Evolutionary conservation across 1,140 invertebrate species (phyloP).

Genomic region (Episyrphus balteatus): DNA sequence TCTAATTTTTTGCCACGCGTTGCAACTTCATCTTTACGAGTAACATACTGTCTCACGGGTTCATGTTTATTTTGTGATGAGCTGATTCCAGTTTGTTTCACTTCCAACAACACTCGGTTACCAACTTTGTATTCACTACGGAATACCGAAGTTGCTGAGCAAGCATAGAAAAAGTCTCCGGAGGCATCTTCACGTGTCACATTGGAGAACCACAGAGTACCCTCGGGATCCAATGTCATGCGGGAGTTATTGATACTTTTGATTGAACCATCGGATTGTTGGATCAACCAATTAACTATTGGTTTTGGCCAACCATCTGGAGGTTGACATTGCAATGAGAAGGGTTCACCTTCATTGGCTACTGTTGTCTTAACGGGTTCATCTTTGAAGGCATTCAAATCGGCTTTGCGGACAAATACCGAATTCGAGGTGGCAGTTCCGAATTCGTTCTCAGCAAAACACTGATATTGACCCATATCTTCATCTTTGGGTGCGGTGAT

Average conservation of each 20-base stretch:
- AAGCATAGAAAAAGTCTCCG: conserved; percentile 75
- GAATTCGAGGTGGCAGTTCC: conserved; percentile 90
- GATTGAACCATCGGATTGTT: conserved; percentile 63
- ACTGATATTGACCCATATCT: conserved; percentile 94
- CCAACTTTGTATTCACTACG: conserved; percentile 86
- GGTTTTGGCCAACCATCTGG: conserved; percentile 92
- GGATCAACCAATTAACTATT: conserved; percentile 84
- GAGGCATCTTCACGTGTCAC: conserved; percentile 75
- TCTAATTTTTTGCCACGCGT: conserved; percentile 68
- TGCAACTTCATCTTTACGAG: conserved; percentile 74
- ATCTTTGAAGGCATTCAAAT: conserved; percentile 84
- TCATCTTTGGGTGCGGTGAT: conserved; percentile 80
- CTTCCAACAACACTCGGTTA: conserved; percentile 67
- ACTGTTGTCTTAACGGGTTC: conserved; percentile 48
- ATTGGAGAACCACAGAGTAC: conserved; percentile 89
- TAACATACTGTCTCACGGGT: conserved; percentile 71
- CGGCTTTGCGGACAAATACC: conserved; percentile 88
- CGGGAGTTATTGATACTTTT: conserved; percentile 84
- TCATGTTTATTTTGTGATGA: conserved; percentile 63
- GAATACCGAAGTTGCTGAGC: conserved; percentile 76
- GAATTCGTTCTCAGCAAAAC: conserved; percentile 90
- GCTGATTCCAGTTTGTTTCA: conserved; percentile 62
- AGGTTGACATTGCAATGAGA: conserved; percentile 75
- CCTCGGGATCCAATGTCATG: conserved; percentile 89
- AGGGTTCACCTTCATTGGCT: conserved; percentile 77